Percentiles rank a stretch among this genome's conserved stretches.
Conservation (phyloP, 1,140 invertebrate species). For the Orchestia grillus region DNA sequence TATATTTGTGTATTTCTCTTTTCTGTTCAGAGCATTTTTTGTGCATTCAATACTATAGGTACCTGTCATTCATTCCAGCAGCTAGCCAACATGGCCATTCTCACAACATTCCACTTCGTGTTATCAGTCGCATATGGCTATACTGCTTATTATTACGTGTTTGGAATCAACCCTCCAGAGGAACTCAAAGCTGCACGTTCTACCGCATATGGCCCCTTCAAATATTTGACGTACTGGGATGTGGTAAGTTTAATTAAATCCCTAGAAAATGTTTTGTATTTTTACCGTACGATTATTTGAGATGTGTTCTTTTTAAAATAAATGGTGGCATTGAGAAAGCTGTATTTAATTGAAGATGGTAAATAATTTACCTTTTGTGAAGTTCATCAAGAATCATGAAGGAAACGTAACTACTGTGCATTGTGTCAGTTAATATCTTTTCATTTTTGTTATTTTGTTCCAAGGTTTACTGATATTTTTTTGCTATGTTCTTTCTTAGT, state of each 20-base stretch:
- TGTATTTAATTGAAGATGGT: too few species aligned
- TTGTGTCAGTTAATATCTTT: too few species aligned
- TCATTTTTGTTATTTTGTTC: too few species aligned
- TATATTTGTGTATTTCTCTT: too few species aligned
- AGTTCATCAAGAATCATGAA: too few species aligned
- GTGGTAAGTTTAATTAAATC: neutral
- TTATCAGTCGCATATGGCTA: neutral
- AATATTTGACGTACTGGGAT: constrained; percentile 16
- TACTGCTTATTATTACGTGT: constrained; percentile 3
- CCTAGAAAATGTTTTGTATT: neutral
- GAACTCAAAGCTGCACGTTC: neutral
- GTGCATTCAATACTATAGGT: too few species aligned
- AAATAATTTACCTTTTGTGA: too few species aligned
- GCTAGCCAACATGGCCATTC: neutral
- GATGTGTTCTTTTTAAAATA: neutral
- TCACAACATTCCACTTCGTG: constrained; percentile 2
- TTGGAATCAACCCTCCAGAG: neutral
- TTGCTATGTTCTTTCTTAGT: too few species aligned
- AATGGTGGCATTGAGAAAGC: neutral
- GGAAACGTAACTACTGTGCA: too few species aligned
- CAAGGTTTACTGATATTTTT: too few species aligned
- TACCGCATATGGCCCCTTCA: neutral
- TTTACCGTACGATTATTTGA: neutral
- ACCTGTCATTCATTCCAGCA: neutral
- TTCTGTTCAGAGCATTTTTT: too few species aligned